These are phyloP conservation scores for Heterodera filipjevi DNA, from an alignment of 2,888 invertebrate species.

Conservation along the genomic window DNA sequence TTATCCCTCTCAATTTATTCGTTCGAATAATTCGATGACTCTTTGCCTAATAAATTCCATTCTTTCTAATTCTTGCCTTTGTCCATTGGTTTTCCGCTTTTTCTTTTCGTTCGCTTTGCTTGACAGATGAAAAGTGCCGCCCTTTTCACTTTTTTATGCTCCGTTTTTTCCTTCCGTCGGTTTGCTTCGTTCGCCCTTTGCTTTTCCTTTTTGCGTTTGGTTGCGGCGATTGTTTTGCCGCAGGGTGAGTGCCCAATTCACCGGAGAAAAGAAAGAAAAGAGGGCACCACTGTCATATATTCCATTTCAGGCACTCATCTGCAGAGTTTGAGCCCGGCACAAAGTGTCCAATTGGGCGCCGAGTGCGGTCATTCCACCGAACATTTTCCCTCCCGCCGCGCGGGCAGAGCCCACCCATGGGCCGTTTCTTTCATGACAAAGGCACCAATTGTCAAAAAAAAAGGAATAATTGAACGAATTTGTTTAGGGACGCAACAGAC, in stretches of 20 bases:
- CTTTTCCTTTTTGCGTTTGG: background rate
- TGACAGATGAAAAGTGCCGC: background rate
- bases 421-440: conserved; percentile 51
- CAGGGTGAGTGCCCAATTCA: background rate
- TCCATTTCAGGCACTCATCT: conserved; percentile 10
- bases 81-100: too few relatives aligned
- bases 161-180: background rate
- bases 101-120: background rate
- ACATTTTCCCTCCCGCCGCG: background rate
- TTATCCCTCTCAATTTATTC: too few relatives aligned
- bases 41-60: too few relatives aligned
- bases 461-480: background rate
- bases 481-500: conserved; percentile 15
- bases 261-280: background rate
- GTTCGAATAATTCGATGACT: too few relatives aligned
- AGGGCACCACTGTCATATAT: background rate
- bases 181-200: background rate
- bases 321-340: conserved; percentile 1
- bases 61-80: too few relatives aligned
- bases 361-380: conserved; percentile 27
- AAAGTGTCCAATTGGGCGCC: conserved; percentile 9
- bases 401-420: conserved; percentile 52
- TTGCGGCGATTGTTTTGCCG: conserved; percentile 4
- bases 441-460: conserved; percentile 10
- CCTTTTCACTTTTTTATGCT: background rate